These are phyloP conservation scores for Tribolium madens DNA, from an alignment of 1,140 invertebrate species.

Conservation along the genomic window DNA sequence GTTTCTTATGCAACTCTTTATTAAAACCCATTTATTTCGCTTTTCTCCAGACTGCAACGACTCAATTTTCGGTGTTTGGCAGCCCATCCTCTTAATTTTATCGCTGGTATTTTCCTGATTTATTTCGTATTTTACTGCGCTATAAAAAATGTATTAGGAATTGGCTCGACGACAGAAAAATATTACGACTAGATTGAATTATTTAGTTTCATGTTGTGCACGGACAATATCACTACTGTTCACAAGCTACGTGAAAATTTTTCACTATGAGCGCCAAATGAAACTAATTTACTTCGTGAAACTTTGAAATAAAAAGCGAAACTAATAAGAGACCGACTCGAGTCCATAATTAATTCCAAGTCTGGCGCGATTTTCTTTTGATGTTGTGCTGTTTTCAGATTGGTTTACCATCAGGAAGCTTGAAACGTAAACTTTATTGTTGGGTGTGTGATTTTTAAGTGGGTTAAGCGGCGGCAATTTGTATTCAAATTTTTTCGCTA, in stretches of 20 bases:
- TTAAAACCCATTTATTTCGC: neutral
- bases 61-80: too few relatives aligned
- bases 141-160: neutral
- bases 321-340: neutral
- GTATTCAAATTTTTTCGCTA: neutral
- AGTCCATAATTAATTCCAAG: neutral
- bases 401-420: neutral
- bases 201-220: neutral
- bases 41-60: neutral
- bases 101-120: neutral
- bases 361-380: neutral
- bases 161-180: neutral
- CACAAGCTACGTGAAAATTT: neutral
- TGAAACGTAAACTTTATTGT: neutral
- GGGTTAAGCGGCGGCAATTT: neutral
- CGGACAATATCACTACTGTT: neutral
- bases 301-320: neutral
- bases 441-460: neutral
- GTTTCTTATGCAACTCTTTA: neutral
- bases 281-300: neutral
- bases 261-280: neutral
- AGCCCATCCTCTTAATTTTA: neutral
- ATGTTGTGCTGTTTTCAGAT: neutral
- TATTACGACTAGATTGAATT: neutral
- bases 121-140: neutral